phyloP scores from a whole-genome alignment of 2,113 vertebrate genomes.

The Rissa tridactyla region DNA sequence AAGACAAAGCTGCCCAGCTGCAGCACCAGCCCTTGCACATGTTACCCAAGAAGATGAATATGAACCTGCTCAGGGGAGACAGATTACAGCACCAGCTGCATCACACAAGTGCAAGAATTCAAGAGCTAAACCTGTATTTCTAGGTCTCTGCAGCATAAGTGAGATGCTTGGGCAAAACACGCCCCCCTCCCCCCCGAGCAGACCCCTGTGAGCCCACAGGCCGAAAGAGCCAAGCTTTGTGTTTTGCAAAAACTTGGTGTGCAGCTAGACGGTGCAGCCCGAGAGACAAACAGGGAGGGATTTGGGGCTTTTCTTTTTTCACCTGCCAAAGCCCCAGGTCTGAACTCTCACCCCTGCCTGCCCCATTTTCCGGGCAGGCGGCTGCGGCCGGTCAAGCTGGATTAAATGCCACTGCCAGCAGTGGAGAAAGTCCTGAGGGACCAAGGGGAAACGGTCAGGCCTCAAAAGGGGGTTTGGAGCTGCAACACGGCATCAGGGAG shows the following conservation, averaged over 20 bases:
- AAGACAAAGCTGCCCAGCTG: neutral
- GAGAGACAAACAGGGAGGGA: neutral
- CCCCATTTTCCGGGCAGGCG: neutral
- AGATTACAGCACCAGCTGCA: no score
- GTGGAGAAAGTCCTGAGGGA: neutral
- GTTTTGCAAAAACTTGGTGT: accelerated
- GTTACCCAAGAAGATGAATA: no score
- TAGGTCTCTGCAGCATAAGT: neutral
- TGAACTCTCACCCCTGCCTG: neutral
- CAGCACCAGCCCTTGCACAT: neutral
- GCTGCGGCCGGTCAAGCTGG: neutral
- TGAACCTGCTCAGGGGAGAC: no score
- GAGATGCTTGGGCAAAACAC: accelerated
- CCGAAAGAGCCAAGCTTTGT: neutral
- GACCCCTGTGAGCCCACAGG: accelerated
- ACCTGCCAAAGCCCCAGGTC: neutral
- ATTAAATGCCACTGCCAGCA: neutral
- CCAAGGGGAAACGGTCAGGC: accelerated
- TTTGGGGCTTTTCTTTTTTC: neutral
- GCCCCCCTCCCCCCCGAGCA: accelerated
- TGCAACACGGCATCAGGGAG: neutral
- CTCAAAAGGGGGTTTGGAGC: neutral
- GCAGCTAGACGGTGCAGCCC: accelerated
- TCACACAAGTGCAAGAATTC: accelerated
- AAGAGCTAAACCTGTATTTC: neutral